Evolutionary conservation across 2,888 invertebrate genomes (phyloP), one percentile per base, ranked within the genome.

Genomic region (Oligia fasciuncula): DNA sequence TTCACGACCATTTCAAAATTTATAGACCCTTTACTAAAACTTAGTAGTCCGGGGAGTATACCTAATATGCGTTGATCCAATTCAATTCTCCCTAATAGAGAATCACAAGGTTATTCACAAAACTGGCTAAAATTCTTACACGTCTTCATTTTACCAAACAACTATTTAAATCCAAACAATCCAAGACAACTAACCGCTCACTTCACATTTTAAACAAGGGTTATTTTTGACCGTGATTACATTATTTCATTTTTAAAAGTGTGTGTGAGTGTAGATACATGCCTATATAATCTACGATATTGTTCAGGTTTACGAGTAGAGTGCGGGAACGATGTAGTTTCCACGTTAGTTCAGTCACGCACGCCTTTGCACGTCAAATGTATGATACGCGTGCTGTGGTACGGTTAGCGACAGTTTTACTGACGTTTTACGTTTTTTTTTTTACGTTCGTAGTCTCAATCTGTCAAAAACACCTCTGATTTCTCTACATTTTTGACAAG

Each of bases 171-270:
- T 73, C 40, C 17, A 76, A 67, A 76, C 73, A 68, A 9, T 79
- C 4, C 29, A 57, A 62, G 49, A 46, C 4, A 68, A 9, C 40
- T 73, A 66, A 72, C 62, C 23, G 14, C 62, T 65, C 60, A 62
- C 57, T 57, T 60, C 43, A 43, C 68, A 57, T 65, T 68, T 40
- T 51, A 68, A 83, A 65, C 62, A 76, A 66, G 19, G 43, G 60
- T 86, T 86, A 79, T 74, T 76, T 87, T 71, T 49, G 76, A 76
- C 78, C 78, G 79, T 80, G 80, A 79, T 80, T 74, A 46, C 57
- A 70, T 74, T 86, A 72, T 70, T 86, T 73, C 49, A 76, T 76
- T 77, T 73, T 81, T 57, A 63, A 83, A 65, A 40, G 67, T 68
- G 6, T 29, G 46, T 68, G 77, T 62, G 66, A n/a, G 54, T 54